Evolutionary conservation across 2,888 invertebrate genomes (phyloP).

Genomic region (Spicauda simplicius): DNA sequence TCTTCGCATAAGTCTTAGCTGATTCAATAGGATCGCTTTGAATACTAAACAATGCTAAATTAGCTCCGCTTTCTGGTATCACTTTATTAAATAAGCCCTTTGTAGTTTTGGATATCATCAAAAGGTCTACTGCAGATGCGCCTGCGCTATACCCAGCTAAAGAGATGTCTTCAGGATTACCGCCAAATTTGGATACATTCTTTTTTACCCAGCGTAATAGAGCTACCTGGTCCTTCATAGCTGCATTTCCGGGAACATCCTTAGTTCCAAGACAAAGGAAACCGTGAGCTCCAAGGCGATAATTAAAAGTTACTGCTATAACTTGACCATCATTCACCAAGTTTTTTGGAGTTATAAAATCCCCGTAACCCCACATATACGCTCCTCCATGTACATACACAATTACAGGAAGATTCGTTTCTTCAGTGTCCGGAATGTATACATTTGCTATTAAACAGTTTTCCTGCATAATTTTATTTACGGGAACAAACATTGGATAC

Average conservation of each 20-base stretch:
- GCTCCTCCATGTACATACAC: conserved; percentile 72
- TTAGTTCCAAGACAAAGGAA: conserved; percentile 62
- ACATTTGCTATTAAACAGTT: conserved; percentile 49
- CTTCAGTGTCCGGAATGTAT: conserved; percentile 45
- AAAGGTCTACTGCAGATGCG: conserved; percentile 55
- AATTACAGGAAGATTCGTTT: conserved; percentile 57
- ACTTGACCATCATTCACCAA: conserved; percentile 52
- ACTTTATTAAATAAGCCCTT: conserved; percentile 58
- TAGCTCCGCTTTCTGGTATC: conserved; percentile 60
- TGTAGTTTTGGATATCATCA: conserved; percentile 55
- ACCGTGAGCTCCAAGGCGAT: conserved; percentile 56
- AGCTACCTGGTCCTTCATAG: conserved; percentile 67
- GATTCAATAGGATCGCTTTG: conserved; percentile 56
- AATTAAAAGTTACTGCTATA: conserved; percentile 59
- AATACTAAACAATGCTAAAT: conserved; percentile 47
- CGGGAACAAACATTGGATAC: not conserved
- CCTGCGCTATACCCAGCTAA: conserved; percentile 62
- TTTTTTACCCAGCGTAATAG: conserved; percentile 49
- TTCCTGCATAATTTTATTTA: conserved; percentile 37
- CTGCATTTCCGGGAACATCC: conserved; percentile 64
- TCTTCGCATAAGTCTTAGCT: conserved; percentile 48
- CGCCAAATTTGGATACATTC: conserved; percentile 62
- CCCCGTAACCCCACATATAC: conserved; percentile 60
- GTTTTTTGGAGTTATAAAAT: conserved; percentile 42
- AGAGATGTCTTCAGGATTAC: conserved; percentile 58